A percentile compares a stretch with the other conserved stretches of the same genome.
phyloP scores from a whole-genome alignment of 2,888 invertebrate species.

The Brenthis daphne region DNA sequence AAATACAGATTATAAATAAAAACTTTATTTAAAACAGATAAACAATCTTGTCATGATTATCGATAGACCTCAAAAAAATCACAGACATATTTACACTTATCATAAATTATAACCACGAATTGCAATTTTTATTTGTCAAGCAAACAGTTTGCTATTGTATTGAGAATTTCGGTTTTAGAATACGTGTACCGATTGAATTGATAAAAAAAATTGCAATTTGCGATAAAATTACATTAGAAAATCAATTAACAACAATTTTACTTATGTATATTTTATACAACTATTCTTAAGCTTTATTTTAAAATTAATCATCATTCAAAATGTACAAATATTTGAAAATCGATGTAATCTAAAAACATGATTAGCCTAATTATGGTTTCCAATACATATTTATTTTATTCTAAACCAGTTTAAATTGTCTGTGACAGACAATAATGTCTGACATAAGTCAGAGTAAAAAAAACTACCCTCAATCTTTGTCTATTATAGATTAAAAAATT shows the following conservation, averaged over 20 bases:
- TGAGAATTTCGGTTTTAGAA: neutral
- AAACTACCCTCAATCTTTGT: neutral
- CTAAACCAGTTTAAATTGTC: neutral
- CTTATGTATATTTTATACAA: constrained; percentile 6
- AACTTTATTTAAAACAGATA: constrained; percentile 32
- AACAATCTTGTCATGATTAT: constrained; percentile 31
- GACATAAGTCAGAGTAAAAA: constrained; percentile 3
- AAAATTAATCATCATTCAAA: constrained; percentile 12
- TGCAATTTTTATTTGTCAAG: neutral
- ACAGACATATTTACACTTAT: constrained; percentile 33
- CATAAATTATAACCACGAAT: neutral
- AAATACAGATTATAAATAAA: constrained; percentile 28
- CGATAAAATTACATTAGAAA: neutral
- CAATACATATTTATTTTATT: neutral
- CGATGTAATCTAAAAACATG: neutral
- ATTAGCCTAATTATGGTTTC: neutral
- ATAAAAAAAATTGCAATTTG: neutral
- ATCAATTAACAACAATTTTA: constrained; percentile 8
- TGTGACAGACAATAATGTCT: constrained; percentile 6
- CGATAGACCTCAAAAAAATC: constrained; percentile 32
- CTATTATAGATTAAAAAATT: neutral
- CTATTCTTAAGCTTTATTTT: neutral
- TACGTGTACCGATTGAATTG: neutral
- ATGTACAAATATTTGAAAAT: constrained; percentile 17
- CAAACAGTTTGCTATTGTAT: neutral